These are phyloP conservation scores for Andinoacara biseriatus DNA, from an alignment of 2,113 vertebrate species.

Conservation along the genomic window DNA sequence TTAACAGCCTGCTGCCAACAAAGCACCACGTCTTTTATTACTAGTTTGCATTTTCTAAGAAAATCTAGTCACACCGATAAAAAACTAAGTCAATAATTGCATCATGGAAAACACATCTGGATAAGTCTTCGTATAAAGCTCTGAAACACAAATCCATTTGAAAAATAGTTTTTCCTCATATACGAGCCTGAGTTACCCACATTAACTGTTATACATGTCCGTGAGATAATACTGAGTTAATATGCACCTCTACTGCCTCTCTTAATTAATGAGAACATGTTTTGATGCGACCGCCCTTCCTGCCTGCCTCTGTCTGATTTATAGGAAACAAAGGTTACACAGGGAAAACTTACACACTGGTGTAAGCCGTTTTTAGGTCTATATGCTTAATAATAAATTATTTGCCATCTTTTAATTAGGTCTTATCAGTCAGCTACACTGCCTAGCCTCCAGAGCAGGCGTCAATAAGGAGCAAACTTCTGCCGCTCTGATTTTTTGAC, in stretches of 20 bases:
- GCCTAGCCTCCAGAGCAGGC: conserved; percentile 4
- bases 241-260: conserved; percentile 42
- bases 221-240: conserved; percentile 41
- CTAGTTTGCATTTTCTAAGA: conserved; percentile 47
- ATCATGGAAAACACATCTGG: conserved; percentile 44
- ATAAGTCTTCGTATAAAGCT: conserved; percentile 80
- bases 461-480: conserved; percentile 94
- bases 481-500: conserved; percentile 92
- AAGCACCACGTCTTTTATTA: conserved; percentile 23
- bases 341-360: conserved; percentile 24
- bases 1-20: conserved; percentile 59
- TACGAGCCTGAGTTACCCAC: conserved; percentile 60
- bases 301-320: conserved; percentile 34
- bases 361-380: conserved; percentile 27
- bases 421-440: conserved; percentile 12
- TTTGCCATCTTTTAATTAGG: conserved; percentile 28
- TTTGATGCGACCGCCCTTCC: conserved; percentile 25
- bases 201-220: conserved; percentile 43
- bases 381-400: conserved; percentile 11
- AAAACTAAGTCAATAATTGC: conserved; percentile 64
- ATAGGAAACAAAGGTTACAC: conserved; percentile 50
- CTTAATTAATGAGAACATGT: conserved; percentile 46
- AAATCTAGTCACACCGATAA: conserved; percentile 55
- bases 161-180: conserved; percentile 48
- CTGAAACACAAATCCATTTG: conserved; percentile 43